Base-by-base conservation (phyloP, 2,888 invertebrate genomes). In the Dorcus hopei region DNA sequence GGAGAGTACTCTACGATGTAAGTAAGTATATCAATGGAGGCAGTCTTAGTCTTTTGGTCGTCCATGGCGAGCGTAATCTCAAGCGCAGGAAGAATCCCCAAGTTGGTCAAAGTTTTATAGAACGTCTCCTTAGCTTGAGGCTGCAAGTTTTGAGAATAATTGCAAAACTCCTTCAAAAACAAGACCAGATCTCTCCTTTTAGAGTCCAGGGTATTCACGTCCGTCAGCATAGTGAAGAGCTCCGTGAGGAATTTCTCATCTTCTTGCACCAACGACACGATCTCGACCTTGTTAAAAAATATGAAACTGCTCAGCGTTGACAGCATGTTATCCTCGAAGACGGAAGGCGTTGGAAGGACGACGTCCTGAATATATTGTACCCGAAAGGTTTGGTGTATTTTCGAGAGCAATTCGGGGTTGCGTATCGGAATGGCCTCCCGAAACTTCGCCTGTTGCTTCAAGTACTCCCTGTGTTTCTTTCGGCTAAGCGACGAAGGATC, bases 351-450 rank as follows among this genome's bases (percentile, higher is more conserved):
- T 23, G 99, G 99, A 75, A 99, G 83, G 72, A 99, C 98, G 71
- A 98, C 97, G 81, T 99, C 99, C 77, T 94, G 93, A 73, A 99
- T 97, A 81, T 99, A 99, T 83, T 99, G 99, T 74, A 99, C 97
- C 79, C 98, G 88, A 81, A 97, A 99, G 57, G 98, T 99, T 82
- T 99, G 98, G 81, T 99, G 99, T 70, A 99, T 99, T 85, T 99
- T 99, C 57, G 95, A 91, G 70, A 96, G 83, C 67, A 99, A 85
- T 81, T 98, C 98, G 65, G 87, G 86, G 80, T 97, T 97, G 74
- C 91, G 90, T 62, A 99, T 97, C 58, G 97, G 96, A 73, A 99
- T 93, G 57, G 93, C 94, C 80, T 94, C 93, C 72, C 91, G 89
- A 78, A 94, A 95, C 80, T 90, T 91, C 19, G 97, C 95, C 79